Evolutionary conservation across 1,140 invertebrate genomes (phyloP), one percentile per base, ranked within the genome.

Genomic region (Homalodisca vitripennis): DNA sequence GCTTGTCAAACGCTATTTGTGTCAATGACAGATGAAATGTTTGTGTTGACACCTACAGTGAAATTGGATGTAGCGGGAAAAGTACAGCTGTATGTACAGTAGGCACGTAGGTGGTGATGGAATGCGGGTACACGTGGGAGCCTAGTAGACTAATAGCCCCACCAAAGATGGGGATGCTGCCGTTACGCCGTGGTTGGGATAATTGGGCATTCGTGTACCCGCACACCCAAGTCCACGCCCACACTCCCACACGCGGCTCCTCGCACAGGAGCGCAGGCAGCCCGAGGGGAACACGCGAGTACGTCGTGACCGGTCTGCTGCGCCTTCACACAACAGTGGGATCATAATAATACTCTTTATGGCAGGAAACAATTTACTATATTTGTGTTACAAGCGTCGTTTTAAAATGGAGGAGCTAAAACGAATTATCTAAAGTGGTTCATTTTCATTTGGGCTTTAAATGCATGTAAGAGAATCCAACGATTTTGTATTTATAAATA

Each of bases 191-290:
- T 34, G 63, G 22, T 17, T 34, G 6, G 6, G 17, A 24, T 12
- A 22, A 12, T 10, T 22, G 20, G 10, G 51, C 51, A 22, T 20
- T 17, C 51, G 20, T 20, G 51, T 24, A 55, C 51, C 6, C 51
- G 20, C 51, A 55, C 51, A 55, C 51, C 17, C 51, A 55, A 6
- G 24, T 20, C 6, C 20, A 55, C 51, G 20, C 10, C 17, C 20
- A 63, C 30, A 63, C 24, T 26, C 10, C 26, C 30, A 32, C 60
- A 63, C 60, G 31, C 60, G 31, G 24, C 26, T 30, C 26, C 60
- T 29, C 60, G 31, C 60, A 63, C 60, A 63, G 24, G 31, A 24
- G 31, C 60, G 31, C 60, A 63, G 24, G 31, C 60, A 63, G 24
- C 26, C 60, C 26, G 24, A 63, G 24, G 31, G 24, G 31, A 24